Conservation (phyloP, 2,113 vertebrate genomes). For the Urocolius indicus region DNA sequence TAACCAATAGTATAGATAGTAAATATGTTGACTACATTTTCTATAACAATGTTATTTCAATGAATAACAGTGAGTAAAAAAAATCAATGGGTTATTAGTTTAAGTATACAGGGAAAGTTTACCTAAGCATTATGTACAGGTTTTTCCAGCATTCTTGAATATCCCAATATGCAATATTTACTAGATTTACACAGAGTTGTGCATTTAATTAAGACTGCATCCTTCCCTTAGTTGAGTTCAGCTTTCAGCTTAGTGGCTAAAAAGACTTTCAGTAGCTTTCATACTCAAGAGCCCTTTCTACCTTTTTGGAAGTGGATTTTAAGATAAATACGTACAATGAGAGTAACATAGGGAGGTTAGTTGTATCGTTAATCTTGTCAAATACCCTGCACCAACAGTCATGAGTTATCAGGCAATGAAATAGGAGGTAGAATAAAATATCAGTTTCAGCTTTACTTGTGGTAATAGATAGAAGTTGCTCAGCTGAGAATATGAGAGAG, state of each 20-base stretch:
- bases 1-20: neutral
- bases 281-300: neutral
- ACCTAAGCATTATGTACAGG: neutral
- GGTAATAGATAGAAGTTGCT: neutral
- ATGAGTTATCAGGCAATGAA: neutral
- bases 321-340: conserved; percentile 41
- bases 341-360: conserved; percentile 6
- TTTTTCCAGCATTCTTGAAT: neutral
- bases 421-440: neutral
- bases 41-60: neutral
- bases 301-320: conserved; percentile 9
- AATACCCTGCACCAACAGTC: neutral
- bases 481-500: neutral
- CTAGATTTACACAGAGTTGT: neutral
- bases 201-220: neutral
- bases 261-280: neutral
- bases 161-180: neutral
- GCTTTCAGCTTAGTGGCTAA: neutral
- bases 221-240: neutral
- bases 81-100: neutral
- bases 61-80: neutral
- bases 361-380: conserved; percentile 45
- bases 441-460: neutral
- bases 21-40: neutral
- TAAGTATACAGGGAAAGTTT: neutral